Base-by-base conservation (phyloP, 2,797 vertebrate genomes). In the Apogon hyalosoma region DNA sequence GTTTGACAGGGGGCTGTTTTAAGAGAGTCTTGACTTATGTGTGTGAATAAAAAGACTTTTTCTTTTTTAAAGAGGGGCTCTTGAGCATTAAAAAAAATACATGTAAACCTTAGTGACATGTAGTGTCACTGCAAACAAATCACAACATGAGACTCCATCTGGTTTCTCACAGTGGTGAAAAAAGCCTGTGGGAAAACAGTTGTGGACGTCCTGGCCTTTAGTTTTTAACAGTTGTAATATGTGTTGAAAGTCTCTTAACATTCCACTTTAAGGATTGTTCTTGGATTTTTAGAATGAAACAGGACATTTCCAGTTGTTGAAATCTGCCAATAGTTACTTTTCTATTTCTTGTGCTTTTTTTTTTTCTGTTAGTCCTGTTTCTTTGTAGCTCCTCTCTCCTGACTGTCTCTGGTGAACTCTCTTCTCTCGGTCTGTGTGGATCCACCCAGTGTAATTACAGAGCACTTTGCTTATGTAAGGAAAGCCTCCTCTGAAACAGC, bases 401-500 rank as follows among this genome's bases (percentile, higher is more conserved):
- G 49, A 50, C 72, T 59, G 58, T 71, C 61, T 81, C 73, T 69
- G 51, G 75, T 75, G 54, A 55, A 59, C 77, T 81, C 76, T 74
- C 63, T 65, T 73, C 69, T 63, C 66, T 72, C 50, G 1, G 74
- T 81, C 67, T 79, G 53, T 65, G 82, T 65, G 90, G 92, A 92
- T 88, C 88, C 93, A 88, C 92, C 92, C 92, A 91, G 84, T 76
- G 73, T 93, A 94, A 94, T 94, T 93, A 93, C 91, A 94, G 92
- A 91, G 83, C 83, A 82, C 78, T 88, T 79, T 92, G 90, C 91
- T 94, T 92, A 89, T 92, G 90, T 83, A 89, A 91, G 88, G 83
- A 83, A 91, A 91, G 79, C 82, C 85, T 87, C 73, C 71, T 85
- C 87, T 90, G 90, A 90, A 91, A 74, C 90, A 88, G 88, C 90